A percentile compares a stretch with the other conserved stretches of the same genome.
These are phyloP conservation scores for Calyptommatus sinebrachiatus DNA, from an alignment of 2,113 vertebrate genomes.

Conservation along the genomic window DNA sequence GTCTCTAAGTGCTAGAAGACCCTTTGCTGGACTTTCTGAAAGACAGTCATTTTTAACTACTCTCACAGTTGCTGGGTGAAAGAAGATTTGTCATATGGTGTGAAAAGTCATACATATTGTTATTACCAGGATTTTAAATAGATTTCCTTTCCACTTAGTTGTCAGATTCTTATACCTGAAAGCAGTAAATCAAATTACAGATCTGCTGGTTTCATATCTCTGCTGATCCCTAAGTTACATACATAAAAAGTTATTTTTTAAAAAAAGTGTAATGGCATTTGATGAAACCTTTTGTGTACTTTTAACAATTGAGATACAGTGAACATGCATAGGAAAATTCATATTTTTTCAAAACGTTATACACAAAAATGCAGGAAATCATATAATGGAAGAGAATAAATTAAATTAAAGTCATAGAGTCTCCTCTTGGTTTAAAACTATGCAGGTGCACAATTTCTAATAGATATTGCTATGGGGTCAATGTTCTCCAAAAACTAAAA, in stretches of 20 bases:
- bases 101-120: no score
- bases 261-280: not conserved
- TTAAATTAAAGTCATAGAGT: not conserved
- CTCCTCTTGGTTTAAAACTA: slow-evolving; percentile 31
- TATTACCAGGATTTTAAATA: not conserved
- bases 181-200: not conserved
- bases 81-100: not conserved
- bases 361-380: slow-evolving; percentile 16
- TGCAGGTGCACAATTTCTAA: slow-evolving; percentile 39
- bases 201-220: not conserved
- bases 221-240: not conserved
- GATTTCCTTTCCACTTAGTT: not conserved
- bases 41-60: no score
- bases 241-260: not conserved
- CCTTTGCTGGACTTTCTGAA: no score
- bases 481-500: slow-evolving; percentile 15
- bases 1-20: no score
- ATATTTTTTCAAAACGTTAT: not conserved
- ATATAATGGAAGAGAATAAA: slow-evolving; percentile 1
- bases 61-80: not conserved
- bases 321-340: not conserved
- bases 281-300: not conserved
- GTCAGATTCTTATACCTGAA: not conserved
- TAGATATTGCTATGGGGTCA: slow-evolving; percentile 24
- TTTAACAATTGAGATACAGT: not conserved